Conservation (phyloP, 2,888 invertebrate species). For the Didymodactylos carnosus region DNA sequence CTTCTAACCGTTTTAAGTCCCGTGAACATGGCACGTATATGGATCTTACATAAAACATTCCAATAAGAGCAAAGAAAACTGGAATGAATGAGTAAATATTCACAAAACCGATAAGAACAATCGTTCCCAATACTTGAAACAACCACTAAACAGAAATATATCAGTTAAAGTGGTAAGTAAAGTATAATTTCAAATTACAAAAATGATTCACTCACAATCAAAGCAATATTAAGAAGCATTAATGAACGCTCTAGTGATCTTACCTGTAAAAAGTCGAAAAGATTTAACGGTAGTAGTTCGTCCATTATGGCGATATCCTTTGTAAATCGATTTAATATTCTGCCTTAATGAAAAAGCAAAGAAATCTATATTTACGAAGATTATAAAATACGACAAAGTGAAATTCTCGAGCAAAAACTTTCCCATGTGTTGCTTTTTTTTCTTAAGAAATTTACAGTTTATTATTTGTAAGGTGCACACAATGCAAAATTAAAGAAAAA, state of each 20-base stretch:
- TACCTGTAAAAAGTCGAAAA: neutral
- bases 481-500: no score
- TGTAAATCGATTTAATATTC: neutral
- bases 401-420: no score
- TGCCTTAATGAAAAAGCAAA: neutral
- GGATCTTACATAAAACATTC: conserved; percentile 6
- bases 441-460: no score
- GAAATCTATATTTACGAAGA: no score
- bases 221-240: no score
- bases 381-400: no score
- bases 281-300: neutral
- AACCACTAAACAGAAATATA: neutral
- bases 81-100: neutral
- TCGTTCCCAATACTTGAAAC: neutral
- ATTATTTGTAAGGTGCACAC: no score
- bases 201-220: no score
- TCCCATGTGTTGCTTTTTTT: no score
- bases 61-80: neutral
- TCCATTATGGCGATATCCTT: neutral
- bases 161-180: no score
- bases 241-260: no score
- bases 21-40: neutral
- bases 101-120: neutral
- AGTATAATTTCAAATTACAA: no score
- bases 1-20: neutral